Percentiles rank a stretch among this genome's conserved stretches.
phyloP scores from a whole-genome alignment of 2,888 invertebrate genomes.

The Acleris holmiana region DNA sequence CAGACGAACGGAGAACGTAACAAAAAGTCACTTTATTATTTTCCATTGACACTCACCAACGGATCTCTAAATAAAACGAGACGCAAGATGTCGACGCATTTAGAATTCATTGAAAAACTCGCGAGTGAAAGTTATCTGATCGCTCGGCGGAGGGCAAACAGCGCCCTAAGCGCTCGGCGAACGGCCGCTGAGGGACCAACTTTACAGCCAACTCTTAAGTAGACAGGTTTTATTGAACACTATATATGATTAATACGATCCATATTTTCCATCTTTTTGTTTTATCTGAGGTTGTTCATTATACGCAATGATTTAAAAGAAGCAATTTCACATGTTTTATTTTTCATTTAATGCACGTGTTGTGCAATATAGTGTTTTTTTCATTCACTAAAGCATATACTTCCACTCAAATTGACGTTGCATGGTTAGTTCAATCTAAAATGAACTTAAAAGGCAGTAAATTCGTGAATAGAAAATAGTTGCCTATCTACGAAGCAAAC shows the following conservation, averaged over 20 bases:
- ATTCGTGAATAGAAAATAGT: too few species aligned
- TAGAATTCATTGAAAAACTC: conserved; percentile 84
- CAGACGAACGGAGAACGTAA: too few species aligned
- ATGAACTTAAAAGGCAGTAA: too few species aligned
- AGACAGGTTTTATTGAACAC: conserved; percentile 27
- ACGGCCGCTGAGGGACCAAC: conserved; percentile 21
- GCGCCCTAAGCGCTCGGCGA: conserved; percentile 10
- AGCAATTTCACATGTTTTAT: neutral
- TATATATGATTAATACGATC: conserved; percentile 24
- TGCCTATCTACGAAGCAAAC: too few species aligned
- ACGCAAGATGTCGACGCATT: conserved; percentile 57
- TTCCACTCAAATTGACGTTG: too few species aligned
- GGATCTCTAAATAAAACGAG: conserved; percentile 30
- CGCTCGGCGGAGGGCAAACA: conserved; percentile 45
- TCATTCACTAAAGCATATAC: too few species aligned
- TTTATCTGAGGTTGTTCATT: conserved; percentile 7
- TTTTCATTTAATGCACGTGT: neutral
- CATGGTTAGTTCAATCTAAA: too few species aligned
- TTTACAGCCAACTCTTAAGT: conserved; percentile 32
- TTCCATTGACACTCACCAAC: neutral
- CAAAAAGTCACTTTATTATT: neutral
- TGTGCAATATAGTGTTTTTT: neutral
- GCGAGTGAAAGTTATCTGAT: conserved; percentile 81
- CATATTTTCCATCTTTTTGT: conserved; percentile 26
- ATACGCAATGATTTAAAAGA: neutral